A percentile compares a stretch with the other conserved stretches of the same genome.
Conservation (phyloP, 1,140 invertebrate genomes). For the Meteorus sp. region DNA sequence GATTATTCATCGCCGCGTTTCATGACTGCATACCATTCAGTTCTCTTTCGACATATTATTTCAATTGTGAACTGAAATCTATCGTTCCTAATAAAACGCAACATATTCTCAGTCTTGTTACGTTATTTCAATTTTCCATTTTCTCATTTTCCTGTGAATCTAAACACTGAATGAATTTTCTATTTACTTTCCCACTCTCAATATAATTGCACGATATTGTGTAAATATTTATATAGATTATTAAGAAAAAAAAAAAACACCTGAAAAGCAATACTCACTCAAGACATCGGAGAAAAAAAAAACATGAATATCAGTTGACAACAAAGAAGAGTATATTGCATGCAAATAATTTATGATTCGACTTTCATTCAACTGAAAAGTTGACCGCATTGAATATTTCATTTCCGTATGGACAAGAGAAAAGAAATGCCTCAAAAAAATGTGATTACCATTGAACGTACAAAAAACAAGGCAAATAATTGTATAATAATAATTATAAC, state of each 20-base stretch:
- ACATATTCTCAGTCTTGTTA: slow-evolving; percentile 29
- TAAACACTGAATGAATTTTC: no score
- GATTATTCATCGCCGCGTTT: slow-evolving; percentile 2
- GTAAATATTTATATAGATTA: not conserved
- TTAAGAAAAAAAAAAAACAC: not conserved
- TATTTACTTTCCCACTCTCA: slow-evolving; percentile 11
- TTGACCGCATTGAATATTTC: no score
- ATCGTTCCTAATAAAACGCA: not conserved
- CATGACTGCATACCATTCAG: slow-evolving; percentile 4
- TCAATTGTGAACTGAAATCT: no score
- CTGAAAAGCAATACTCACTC: not conserved
- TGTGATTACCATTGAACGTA: no score
- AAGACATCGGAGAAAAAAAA: not conserved
- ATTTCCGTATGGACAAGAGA: no score
- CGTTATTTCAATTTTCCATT: slow-evolving; percentile 18
- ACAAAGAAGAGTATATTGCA: not conserved
- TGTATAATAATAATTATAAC: not conserved
- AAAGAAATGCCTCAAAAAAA: no score
- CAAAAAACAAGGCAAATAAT: no score
- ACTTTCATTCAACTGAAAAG: no score
- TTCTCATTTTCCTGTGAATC: not conserved
- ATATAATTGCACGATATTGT: not conserved
- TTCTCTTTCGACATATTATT: slow-evolving; percentile 2
- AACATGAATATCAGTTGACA: not conserved
- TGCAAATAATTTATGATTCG: no score